A percentile compares a stretch with the other conserved stretches of the same genome.
phyloP scores from a whole-genome alignment of 2,797 vertebrate species.

The Melanotaenia trifasciata region DNA sequence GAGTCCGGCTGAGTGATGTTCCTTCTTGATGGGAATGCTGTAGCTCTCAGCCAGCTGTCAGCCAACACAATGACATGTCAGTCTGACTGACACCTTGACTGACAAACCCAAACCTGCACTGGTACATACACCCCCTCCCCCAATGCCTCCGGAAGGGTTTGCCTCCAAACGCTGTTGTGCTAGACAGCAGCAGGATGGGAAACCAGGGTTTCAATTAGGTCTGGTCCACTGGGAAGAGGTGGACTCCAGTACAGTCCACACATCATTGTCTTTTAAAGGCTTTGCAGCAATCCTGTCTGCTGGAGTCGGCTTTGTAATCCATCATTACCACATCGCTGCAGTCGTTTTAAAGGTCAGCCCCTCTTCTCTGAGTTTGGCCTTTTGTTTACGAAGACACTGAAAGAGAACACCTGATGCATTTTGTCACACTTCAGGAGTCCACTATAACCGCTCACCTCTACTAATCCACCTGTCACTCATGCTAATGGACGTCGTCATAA shows the following conservation, averaged over 20 bases:
- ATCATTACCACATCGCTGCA: constrained; percentile 48
- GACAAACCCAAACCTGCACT: constrained; percentile 55
- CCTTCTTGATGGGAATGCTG: constrained; percentile 68
- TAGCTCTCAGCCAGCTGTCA: constrained; percentile 73
- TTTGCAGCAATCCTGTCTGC: constrained; percentile 32
- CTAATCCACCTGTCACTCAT: constrained; percentile 70
- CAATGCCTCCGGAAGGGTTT: constrained; percentile 19
- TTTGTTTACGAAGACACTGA: constrained; percentile 54
- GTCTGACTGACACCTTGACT: constrained; percentile 64
- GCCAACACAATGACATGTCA: constrained; percentile 63
- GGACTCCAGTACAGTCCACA: constrained; percentile 22
- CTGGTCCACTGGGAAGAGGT: constrained; percentile 6
- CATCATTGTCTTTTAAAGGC: constrained; percentile 45
- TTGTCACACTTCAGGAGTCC: constrained; percentile 60
- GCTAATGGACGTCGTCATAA: constrained; percentile 64
- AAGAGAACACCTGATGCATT: constrained; percentile 33
- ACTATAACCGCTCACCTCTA: constrained; percentile 59
- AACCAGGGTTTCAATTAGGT: constrained; percentile 16
- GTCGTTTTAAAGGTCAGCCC: constrained; percentile 46
- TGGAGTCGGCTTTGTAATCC: constrained; percentile 49
- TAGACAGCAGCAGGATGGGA: constrained; percentile 22
- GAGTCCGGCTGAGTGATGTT: constrained; percentile 63
- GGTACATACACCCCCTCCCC: constrained; percentile 6
- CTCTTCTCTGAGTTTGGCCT: constrained; percentile 35
- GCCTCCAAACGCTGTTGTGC: background rate